Evolutionary conservation across 1,140 invertebrate species (phyloP), one percentile per base, ranked within the genome.

Genomic region (Cotesia vestalis): DNA sequence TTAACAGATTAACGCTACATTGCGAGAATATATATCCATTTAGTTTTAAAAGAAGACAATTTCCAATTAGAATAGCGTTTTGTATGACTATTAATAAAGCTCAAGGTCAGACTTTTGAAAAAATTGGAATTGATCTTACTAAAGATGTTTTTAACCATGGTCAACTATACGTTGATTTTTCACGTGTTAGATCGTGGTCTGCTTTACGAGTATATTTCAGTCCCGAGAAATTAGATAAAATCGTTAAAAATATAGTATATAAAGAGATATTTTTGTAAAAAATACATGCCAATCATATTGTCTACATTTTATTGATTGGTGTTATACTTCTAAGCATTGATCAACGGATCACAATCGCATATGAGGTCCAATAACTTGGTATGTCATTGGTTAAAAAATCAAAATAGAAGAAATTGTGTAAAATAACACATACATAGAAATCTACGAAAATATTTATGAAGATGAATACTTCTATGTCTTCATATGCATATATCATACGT

Each of bases 11-110:
- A 3, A 67, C 61, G 4, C 51, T 73, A 6, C 67, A 72, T 63
- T 55, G 38, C 9, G 38, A 40, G 38, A 40, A 40, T 40, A 40
- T 40, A 5, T 40, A 40, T 40, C 38, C 38, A 17, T 75, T 69
- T 67, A 60, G 20, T 17, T 63, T 77, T 52, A 57, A 72, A 66
- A 64, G 78, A 63, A 12, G 67, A 20, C 78, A 80, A 67, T 79
- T 79, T 66, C 76, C 77, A 1, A 55, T 71, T 36, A 75, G 76
- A 75, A 73, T 89, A 1, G 86, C 88, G 17, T 90, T 89, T 81
- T 83, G 83, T 2, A 84, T 89, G 79, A 88, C 86, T 86, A 53
- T 53, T 11, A 53, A 88, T 73, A 87, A 90, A 73, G 73, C 78
- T 3, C 81, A 83, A 75, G 81, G 81, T 14, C 78, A 80, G 74